These are phyloP conservation scores for Noctuana brunneofusca DNA, from an alignment of 2,888 invertebrate species.

Conservation along the genomic window DNA sequence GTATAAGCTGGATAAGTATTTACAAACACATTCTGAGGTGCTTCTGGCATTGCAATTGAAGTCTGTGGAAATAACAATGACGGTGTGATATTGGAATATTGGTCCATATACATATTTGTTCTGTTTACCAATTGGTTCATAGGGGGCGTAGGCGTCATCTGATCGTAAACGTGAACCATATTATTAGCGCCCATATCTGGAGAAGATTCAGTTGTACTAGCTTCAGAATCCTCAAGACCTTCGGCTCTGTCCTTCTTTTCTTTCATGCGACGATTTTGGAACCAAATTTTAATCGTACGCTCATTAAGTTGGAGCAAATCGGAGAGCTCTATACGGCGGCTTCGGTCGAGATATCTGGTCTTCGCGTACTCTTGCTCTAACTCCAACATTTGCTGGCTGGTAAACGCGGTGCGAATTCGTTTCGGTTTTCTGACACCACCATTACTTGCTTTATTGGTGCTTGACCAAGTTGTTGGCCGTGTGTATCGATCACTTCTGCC, in stretches of 20 bases:
- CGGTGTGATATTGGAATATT: slow-evolving; percentile 46
- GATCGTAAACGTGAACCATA: slow-evolving; percentile 44
- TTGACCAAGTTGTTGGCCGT: slow-evolving; percentile 38
- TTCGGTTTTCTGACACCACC: slow-evolving; percentile 72
- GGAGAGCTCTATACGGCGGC: slow-evolving; percentile 86
- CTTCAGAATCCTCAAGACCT: slow-evolving; percentile 52
- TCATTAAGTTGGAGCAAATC: slow-evolving; percentile 51
- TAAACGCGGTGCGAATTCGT: slow-evolving; percentile 90
- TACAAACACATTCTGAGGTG: slow-evolving; percentile 37
- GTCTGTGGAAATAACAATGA: slow-evolving; percentile 38
- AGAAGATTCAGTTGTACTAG: slow-evolving; percentile 53
- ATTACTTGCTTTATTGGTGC: slow-evolving; percentile 41
- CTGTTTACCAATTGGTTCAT: slow-evolving; percentile 43
- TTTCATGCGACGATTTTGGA: slow-evolving; percentile 91
- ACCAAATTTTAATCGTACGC: slow-evolving; percentile 90
- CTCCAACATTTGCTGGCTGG: slow-evolving; percentile 88
- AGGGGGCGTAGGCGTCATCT: not conserved
- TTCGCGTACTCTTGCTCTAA: slow-evolving; percentile 89
- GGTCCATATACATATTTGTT: slow-evolving; percentile 48
- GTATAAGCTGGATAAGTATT: slow-evolving; percentile 44
- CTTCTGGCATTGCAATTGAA: slow-evolving; percentile 38
- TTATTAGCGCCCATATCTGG: slow-evolving; percentile 44
- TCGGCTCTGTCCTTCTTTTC: slow-evolving; percentile 83
- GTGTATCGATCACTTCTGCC: slow-evolving; percentile 32
- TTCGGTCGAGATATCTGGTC: slow-evolving; percentile 87